These are phyloP conservation scores for Oostethus manadensis DNA, from an alignment of 2,113 vertebrate species.

Conservation along the genomic window DNA sequence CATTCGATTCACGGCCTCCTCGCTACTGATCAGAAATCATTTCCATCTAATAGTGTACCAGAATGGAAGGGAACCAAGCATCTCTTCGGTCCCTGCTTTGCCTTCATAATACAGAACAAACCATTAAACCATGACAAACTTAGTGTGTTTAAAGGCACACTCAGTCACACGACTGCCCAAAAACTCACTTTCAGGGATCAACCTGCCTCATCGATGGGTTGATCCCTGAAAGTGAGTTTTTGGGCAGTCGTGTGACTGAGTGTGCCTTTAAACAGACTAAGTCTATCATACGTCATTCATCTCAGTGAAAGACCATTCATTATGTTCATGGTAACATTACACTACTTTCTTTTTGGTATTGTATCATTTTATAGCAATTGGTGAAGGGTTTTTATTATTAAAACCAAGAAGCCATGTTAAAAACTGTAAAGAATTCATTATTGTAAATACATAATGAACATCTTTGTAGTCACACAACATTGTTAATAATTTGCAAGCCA, in stretches of 20 bases:
- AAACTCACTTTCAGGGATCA: too few relatives aligned
- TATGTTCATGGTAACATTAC: constrained; percentile 25
- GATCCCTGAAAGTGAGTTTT: constrained; percentile 21
- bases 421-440: too few relatives aligned
- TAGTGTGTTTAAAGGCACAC: too few relatives aligned
- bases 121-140: constrained; percentile 32
- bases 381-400: background rate
- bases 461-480: too few relatives aligned
- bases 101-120: constrained; percentile 39
- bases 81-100: constrained; percentile 14
- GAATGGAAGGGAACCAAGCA: constrained; percentile 19
- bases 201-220: constrained; percentile 14
- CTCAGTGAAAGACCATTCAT: constrained; percentile 35
- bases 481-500: too few relatives aligned
- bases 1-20: constrained; percentile 56
- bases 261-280: constrained; percentile 18
- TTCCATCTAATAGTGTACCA: constrained; percentile 47
- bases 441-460: too few relatives aligned
- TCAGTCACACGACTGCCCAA: too few relatives aligned
- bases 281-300: constrained; percentile 32
- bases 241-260: constrained; percentile 10
- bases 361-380: constrained; percentile 4
- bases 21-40: constrained; percentile 60
- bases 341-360: constrained; percentile 9
- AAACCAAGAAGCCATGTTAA: too few relatives aligned